These are phyloP conservation scores for Camponotus fellah DNA, from an alignment of 2,888 invertebrate genomes.

Conservation along the genomic window DNA sequence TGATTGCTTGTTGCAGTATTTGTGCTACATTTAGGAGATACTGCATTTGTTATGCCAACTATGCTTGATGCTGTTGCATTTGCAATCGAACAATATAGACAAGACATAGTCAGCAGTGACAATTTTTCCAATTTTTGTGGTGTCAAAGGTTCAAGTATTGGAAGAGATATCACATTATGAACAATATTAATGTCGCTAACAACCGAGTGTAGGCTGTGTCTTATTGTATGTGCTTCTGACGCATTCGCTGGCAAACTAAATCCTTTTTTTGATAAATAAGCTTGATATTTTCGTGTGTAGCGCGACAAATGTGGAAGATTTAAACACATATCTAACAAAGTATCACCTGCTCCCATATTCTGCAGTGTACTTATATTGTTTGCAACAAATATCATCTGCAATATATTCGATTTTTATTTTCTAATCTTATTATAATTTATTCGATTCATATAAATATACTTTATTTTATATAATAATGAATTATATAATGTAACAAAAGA, in stretches of 20 bases:
- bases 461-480: conserved; percentile 13
- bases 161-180: conserved; percentile 93
- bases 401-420: conserved; percentile 31
- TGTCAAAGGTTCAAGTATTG: conserved; percentile 95
- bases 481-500: conserved; percentile 3
- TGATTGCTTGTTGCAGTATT: conserved; percentile 75
- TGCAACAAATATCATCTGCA: conserved; percentile 92
- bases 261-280: conserved; percentile 89
- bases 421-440: conserved; percentile 37
- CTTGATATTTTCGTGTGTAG: conserved; percentile 89
- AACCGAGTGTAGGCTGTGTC: conserved; percentile 92
- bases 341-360: conserved; percentile 93
- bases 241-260: conserved; percentile 90
- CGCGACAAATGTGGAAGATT: conserved; percentile 90
- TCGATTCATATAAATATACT: neutral
- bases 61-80: conserved; percentile 90
- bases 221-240: conserved; percentile 91
- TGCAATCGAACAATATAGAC: conserved; percentile 92
- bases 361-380: conserved; percentile 93
- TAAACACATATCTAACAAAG: conserved; percentile 93
- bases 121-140: conserved; percentile 94
- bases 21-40: conserved; percentile 88
- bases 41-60: conserved; percentile 87
- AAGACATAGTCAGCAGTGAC: conserved; percentile 93
- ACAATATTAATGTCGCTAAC: conserved; percentile 95